These are phyloP conservation scores for Tanypteryx hageni DNA, from an alignment of 2,888 invertebrate genomes.

Conservation along the genomic window DNA sequence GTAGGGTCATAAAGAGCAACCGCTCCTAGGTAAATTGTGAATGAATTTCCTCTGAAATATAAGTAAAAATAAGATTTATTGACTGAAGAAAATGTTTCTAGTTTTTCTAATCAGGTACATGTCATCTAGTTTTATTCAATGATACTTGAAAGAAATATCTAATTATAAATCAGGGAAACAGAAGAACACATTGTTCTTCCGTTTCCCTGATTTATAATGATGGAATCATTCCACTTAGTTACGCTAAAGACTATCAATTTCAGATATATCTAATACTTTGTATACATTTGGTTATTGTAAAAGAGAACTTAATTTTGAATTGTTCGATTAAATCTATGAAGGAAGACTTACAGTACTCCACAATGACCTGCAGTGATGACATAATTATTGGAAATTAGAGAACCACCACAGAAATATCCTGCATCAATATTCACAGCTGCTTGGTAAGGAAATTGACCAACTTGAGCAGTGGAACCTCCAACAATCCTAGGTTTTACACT, in stretches of 20 bases:
- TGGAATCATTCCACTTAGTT: too few relatives aligned
- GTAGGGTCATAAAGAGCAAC: neutral
- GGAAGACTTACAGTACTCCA: constrained; percentile 36
- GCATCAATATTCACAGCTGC: constrained; percentile 47
- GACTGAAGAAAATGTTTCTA: neutral
- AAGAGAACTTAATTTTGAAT: neutral
- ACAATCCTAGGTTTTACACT: neutral
- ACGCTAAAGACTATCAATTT: too few relatives aligned
- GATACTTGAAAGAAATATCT: too few relatives aligned
- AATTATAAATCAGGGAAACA: neutral
- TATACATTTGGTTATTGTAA: neutral
- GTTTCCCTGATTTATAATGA: too few relatives aligned
- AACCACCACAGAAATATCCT: constrained; percentile 38
- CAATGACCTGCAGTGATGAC: constrained; percentile 32
- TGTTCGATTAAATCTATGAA: neutral
- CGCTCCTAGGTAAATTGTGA: neutral
- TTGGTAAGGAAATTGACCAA: constrained; percentile 52
- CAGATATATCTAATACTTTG: too few relatives aligned
- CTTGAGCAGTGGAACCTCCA: neutral
- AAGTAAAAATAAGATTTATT: neutral
- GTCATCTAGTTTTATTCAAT: too few relatives aligned
- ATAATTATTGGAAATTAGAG: neutral
- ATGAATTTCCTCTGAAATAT: constrained; percentile 36
- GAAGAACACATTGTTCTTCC: too few relatives aligned
- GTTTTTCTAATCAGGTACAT: neutral